These are phyloP conservation scores for Mythimna ferrago DNA, from an alignment of 2,888 invertebrate genomes.

Conservation along the genomic window DNA sequence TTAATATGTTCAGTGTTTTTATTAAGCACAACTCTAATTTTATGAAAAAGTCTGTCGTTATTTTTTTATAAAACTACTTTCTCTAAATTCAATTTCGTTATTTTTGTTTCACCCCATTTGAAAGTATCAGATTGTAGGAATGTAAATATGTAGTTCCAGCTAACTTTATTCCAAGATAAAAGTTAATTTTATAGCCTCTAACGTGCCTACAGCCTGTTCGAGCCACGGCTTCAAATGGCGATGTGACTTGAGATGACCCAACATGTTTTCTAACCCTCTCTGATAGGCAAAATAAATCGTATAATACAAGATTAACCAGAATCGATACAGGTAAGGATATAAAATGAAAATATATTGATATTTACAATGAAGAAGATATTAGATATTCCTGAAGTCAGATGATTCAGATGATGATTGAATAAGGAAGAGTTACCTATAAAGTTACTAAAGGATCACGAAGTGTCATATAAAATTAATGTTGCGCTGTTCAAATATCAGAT, in stretches of 20 bases:
- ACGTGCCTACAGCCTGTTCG: background rate
- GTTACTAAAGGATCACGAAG: background rate
- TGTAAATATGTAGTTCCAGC: conserved; percentile 5
- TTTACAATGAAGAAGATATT: too few species aligned
- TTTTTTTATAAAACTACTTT: too few species aligned
- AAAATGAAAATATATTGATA: conserved; percentile 22
- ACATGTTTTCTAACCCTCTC: conserved; percentile 33
- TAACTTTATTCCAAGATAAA: conserved; percentile 17
- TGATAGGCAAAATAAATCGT: conserved; percentile 41
- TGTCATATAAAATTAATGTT: background rate
- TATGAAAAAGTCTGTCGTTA: too few species aligned
- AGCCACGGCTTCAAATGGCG: conserved; percentile 8
- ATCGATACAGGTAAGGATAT: conserved; percentile 17
- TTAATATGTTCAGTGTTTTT: background rate
- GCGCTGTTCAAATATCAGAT: background rate
- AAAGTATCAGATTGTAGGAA: background rate
- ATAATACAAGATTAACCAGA: conserved; percentile 31
- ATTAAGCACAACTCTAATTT: background rate
- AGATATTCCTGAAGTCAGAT: background rate
- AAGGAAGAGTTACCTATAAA: background rate
- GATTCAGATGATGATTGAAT: too few species aligned
- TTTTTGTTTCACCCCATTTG: background rate
- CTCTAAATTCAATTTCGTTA: background rate
- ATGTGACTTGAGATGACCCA: conserved; percentile 54
- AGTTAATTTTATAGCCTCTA: conserved; percentile 29